Evolutionary conservation across 2,888 invertebrate genomes (phyloP).

Genomic region (Trachelus tabidus): DNA sequence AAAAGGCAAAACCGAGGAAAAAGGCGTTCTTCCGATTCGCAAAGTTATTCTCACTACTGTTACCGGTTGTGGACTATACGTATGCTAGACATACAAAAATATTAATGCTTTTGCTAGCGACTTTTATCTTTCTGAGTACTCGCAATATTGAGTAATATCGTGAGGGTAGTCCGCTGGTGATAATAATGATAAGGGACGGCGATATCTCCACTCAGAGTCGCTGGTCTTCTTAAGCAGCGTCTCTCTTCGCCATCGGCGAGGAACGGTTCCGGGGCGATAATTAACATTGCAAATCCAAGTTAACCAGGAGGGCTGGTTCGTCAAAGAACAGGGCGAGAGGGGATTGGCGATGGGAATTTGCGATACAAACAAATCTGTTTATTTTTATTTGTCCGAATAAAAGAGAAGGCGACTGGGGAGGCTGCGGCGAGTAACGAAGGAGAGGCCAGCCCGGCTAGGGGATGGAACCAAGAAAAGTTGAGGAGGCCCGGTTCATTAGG

Average conservation of each 20-base stretch:
- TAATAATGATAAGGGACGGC: not conserved
- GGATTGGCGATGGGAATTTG: conserved; percentile 48
- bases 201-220: not conserved
- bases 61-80: not conserved
- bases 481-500: conserved; percentile 62
- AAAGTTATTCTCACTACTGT: not conserved
- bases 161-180: not conserved
- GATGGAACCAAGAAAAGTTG: conserved; percentile 17
- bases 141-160: not conserved
- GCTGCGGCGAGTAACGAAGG: not conserved
- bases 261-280: conserved; percentile 33
- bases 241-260: not conserved
- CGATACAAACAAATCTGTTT: conserved; percentile 62
- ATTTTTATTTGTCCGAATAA: conserved; percentile 52
- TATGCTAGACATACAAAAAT: not conserved
- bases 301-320: conserved; percentile 50
- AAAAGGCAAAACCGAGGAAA: not conserved
- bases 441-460: not conserved
- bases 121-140: not conserved
- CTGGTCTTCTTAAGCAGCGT: not conserved
- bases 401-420: not conserved
- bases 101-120: not conserved
- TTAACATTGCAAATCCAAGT: conserved; percentile 61
- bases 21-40: not conserved
- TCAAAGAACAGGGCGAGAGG: conserved; percentile 45